Evolutionary conservation across 2,113 vertebrate genomes (phyloP).

Genomic region (Gnathonemus longibarbis): DNA sequence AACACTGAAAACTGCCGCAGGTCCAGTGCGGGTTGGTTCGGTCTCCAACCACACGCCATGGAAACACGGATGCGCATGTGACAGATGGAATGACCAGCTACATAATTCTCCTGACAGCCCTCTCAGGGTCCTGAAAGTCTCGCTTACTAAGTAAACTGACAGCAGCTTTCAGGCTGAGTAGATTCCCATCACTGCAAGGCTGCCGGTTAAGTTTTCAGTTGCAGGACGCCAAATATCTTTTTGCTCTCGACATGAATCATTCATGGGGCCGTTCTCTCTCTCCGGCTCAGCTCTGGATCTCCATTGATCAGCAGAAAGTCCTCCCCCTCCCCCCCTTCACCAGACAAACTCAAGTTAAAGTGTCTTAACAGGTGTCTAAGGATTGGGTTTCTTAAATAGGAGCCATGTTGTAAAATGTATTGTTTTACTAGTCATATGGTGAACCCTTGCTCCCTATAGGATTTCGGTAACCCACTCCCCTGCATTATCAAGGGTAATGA

Average conservation of each 20-base stretch:
- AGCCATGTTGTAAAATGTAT: not conserved
- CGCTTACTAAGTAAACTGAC: not conserved
- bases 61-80: not conserved
- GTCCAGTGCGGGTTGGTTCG: not conserved
- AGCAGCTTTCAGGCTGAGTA: not conserved
- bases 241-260: not conserved
- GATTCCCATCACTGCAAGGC: no score
- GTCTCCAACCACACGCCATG: not conserved
- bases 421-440: not conserved
- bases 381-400: constrained; percentile 9
- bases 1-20: not conserved
- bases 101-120: not conserved
- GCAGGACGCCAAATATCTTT: not conserved
- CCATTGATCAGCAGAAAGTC: not conserved
- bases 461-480: not conserved
- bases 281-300: not conserved
- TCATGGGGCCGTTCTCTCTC: not conserved
- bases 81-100: not conserved
- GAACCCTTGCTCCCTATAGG: not conserved
- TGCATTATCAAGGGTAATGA: not conserved
- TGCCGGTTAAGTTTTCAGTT: not conserved
- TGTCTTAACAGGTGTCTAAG: constrained; percentile 1
- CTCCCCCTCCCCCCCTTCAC: not conserved
- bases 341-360: constrained; percentile 6
- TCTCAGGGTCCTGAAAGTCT: not conserved